Conservation (phyloP, 1,140 invertebrate genomes). For the Trachymyrmex cornetzi region DNA sequence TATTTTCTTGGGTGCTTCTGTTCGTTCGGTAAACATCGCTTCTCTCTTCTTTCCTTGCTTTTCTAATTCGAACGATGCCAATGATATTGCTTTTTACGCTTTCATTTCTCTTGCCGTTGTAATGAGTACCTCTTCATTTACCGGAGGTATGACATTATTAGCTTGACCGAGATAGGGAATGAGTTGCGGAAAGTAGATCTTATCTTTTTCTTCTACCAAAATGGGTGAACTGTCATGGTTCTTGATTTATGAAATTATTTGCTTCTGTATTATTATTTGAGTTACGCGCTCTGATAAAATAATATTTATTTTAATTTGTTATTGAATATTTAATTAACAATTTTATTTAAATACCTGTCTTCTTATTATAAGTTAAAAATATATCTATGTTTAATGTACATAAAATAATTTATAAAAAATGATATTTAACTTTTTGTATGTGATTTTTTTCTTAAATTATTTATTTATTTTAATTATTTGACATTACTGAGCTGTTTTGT, state of each 20-base stretch:
- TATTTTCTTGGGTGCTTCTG: slow-evolving; percentile 3
- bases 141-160: slow-evolving; percentile 5
- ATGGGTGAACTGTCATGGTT: not conserved
- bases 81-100: slow-evolving; percentile 24
- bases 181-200: slow-evolving; percentile 17
- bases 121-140: slow-evolving; percentile 32
- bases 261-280: not conserved
- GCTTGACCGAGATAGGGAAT: slow-evolving; percentile 11
- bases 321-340: slow-evolving; percentile 5
- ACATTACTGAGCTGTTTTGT: not conserved
- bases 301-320: slow-evolving; percentile 17
- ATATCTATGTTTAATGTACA: not conserved
- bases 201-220: slow-evolving; percentile 6
- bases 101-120: not conserved
- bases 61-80: slow-evolving; percentile 27
- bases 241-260: slow-evolving; percentile 4
- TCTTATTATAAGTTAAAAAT: slow-evolving; percentile 2
- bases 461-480: not conserved
- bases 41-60: not conserved
- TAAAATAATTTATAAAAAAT: not conserved
- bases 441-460: not conserved
- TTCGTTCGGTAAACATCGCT: slow-evolving; percentile 5
- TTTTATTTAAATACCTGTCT: not conserved
- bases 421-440: not conserved
- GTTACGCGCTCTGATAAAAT: not conserved